Conservation (phyloP, 1,140 invertebrate species). For the Saccostrea echinata region DNA sequence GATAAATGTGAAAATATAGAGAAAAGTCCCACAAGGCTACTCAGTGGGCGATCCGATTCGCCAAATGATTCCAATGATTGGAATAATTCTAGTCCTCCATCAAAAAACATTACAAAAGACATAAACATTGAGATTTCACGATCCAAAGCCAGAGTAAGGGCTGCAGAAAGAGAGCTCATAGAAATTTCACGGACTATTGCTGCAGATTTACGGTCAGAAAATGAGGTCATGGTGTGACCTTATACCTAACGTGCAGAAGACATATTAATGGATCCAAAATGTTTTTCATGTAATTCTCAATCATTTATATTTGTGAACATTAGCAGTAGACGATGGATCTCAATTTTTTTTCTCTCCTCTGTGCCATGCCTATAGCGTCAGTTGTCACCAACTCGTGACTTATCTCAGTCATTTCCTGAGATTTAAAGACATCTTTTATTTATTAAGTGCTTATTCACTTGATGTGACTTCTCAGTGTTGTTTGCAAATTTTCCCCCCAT, state of each 20-base stretch:
- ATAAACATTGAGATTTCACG: conserved; percentile 60
- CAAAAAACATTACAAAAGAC: conserved; percentile 60
- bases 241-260: neutral
- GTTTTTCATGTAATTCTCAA: conserved; percentile 4
- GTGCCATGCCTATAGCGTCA: conserved; percentile 25
- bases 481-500: neutral
- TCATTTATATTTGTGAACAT: neutral
- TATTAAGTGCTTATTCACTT: neutral
- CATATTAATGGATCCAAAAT: conserved; percentile 14
- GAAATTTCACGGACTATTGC: conserved; percentile 54
- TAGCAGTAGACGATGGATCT: conserved; percentile 18
- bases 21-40: conserved; percentile 60
- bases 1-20: conserved; percentile 66
- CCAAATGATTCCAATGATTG: conserved; percentile 56
- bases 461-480: neutral
- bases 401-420: neutral
- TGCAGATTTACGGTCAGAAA: conserved; percentile 51
- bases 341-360: conserved; percentile 20
- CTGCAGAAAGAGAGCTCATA: conserved; percentile 49
- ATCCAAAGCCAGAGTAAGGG: conserved; percentile 34
- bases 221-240: conserved; percentile 60
- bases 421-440: neutral
- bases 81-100: conserved; percentile 49
- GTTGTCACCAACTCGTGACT: neutral
- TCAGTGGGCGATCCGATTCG: conserved; percentile 43